These are phyloP conservation scores for Dryocosmus kuriphilus DNA, from an alignment of 2,888 invertebrate species.

Conservation along the genomic window DNA sequence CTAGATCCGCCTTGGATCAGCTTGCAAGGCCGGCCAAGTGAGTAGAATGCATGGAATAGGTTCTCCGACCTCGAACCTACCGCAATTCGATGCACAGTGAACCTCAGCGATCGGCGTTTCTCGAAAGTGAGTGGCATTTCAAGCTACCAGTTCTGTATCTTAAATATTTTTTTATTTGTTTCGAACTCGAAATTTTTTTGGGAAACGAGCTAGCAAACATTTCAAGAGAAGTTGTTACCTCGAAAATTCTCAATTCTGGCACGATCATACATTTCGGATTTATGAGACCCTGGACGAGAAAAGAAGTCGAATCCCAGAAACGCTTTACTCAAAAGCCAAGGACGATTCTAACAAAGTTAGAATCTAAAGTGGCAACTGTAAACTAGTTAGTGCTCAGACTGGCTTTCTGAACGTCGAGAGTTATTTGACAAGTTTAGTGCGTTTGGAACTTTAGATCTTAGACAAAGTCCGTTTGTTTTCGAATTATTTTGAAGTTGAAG, in stretches of 20 bases:
- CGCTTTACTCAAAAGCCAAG: slow-evolving; percentile 24
- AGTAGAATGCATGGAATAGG: slow-evolving; percentile 19
- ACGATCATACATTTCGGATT: slow-evolving; percentile 23
- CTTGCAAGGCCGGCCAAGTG: not conserved
- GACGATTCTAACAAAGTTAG: slow-evolving; percentile 36
- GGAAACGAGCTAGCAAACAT: not conserved
- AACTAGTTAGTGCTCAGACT: slow-evolving; percentile 11
- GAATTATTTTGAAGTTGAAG: not conserved
- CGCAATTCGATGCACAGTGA: slow-evolving; percentile 32
- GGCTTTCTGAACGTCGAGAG: not conserved
- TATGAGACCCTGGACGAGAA: slow-evolving; percentile 35
- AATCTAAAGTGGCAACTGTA: slow-evolving; percentile 10
- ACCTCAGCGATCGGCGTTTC: not conserved
- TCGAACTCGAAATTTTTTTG: not conserved
- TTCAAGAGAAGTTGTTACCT: not conserved
- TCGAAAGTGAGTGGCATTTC: slow-evolving; percentile 6
- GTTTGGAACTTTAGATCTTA: not conserved
- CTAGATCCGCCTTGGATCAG: slow-evolving; percentile 27
- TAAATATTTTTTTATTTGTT: not conserved
- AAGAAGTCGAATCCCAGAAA: slow-evolving; percentile 20
- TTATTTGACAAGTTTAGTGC: slow-evolving; percentile 15
- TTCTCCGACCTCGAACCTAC: slow-evolving; percentile 30
- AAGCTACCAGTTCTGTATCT: not conserved
- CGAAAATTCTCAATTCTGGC: slow-evolving; percentile 31
- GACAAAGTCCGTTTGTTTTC: not conserved